phyloP scores from a whole-genome alignment of 2,888 invertebrate species.

The Metalampra italica region DNA sequence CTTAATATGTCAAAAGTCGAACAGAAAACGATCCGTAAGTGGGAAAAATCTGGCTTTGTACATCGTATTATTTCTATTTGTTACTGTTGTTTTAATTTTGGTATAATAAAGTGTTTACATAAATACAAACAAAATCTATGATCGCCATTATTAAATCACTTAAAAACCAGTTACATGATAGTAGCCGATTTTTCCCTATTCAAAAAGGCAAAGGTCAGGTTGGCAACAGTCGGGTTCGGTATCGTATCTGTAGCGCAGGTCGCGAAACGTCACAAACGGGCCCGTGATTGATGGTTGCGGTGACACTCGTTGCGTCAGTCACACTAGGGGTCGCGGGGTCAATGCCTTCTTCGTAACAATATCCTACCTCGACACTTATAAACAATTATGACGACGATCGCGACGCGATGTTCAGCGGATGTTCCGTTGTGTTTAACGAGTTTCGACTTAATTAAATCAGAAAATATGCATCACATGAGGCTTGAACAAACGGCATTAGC shows the following conservation, averaged over 20 bases:
- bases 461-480: too few species aligned
- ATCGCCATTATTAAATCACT: background rate
- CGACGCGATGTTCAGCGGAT: too few species aligned
- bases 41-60: too few species aligned
- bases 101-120: too few species aligned
- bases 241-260: slow-evolving; percentile 37
- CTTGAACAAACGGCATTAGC: too few species aligned
- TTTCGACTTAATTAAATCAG: too few species aligned
- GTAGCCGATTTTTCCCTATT: background rate
- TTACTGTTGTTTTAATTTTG: too few species aligned
- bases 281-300: slow-evolving; percentile 67
- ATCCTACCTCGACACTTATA: slow-evolving; percentile 24
- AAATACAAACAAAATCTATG: too few species aligned
- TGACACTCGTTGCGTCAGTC: slow-evolving; percentile 63
- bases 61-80: too few species aligned
- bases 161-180: background rate
- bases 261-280: slow-evolving; percentile 61
- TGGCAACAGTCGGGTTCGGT: slow-evolving; percentile 11
- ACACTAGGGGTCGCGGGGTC: slow-evolving; percentile 62
- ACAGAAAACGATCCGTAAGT: too few species aligned
- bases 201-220: slow-evolving; percentile 22
- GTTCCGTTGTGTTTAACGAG: too few species aligned
- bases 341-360: slow-evolving; percentile 64
- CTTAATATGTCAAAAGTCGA: too few species aligned
- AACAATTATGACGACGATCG: background rate